Percentiles rank a stretch among this genome's conserved stretches.
Evolutionary conservation across 2,113 vertebrate genomes (phyloP).

Genomic region (Melanerpes formicivorus): DNA sequence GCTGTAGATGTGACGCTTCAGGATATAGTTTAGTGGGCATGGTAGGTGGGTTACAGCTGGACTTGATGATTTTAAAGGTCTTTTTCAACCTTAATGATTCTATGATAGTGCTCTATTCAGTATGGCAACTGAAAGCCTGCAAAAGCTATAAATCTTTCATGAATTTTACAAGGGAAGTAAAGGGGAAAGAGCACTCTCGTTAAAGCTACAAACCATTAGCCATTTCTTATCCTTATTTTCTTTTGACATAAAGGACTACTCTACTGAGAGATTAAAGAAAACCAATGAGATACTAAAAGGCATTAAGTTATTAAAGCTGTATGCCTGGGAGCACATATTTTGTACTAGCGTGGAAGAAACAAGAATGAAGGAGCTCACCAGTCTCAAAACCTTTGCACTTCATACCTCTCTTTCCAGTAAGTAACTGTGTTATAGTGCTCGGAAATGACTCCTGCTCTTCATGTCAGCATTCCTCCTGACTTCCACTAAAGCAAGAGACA

Average conservation of each 20-base stretch:
- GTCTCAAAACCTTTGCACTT: conserved; percentile 87
- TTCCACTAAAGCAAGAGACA: not conserved
- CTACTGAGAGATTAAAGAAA: conserved; percentile 96
- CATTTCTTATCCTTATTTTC: not conserved
- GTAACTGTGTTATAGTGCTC: not conserved
- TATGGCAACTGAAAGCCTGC: not conserved
- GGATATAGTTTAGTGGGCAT: too few species aligned
- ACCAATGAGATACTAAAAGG: conserved; percentile 97
- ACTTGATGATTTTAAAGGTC: too few species aligned
- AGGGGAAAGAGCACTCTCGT: not conserved
- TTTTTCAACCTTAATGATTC: too few species aligned
- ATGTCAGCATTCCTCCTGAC: not conserved
- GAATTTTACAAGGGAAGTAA: not conserved
- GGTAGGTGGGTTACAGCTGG: too few species aligned
- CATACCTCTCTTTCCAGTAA: conserved; percentile 90
- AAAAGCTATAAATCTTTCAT: not conserved
- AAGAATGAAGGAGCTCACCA: conserved; percentile 89
- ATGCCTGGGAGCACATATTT: conserved; percentile 98
- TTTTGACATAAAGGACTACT: conserved; percentile 86
- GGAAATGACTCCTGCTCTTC: not conserved
- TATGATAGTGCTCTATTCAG: not conserved
- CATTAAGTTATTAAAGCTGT: conserved; percentile 95
- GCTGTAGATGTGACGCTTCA: too few species aligned
- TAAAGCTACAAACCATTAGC: not conserved
- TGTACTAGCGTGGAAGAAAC: conserved; percentile 93